Evolutionary conservation across 2,797 vertebrate species (phyloP).

Genomic region (Sylvia borin): DNA sequence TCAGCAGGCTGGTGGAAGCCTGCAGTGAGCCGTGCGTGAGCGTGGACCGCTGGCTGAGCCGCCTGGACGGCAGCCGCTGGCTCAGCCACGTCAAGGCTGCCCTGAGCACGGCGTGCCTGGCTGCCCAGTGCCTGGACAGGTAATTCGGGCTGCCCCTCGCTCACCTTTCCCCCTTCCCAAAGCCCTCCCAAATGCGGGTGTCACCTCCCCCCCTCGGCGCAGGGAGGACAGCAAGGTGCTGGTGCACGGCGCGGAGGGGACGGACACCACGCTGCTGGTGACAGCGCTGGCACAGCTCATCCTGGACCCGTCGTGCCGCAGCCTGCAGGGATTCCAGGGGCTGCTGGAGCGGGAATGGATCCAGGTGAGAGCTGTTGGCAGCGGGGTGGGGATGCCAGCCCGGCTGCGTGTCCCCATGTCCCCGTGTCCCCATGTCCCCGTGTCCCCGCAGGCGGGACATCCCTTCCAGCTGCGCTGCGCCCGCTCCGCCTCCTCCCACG

Average conservation of each 20-base stretch:
- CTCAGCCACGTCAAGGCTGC: conserved; percentile 85
- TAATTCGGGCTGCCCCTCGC: neutral
- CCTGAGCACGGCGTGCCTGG: conserved; percentile 83
- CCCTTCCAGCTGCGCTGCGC: conserved; percentile 86
- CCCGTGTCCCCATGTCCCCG: rapidly evolving
- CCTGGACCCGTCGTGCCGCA: conserved; percentile 83
- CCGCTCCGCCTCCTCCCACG: conserved; percentile 82
- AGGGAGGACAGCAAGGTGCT: conserved; percentile 85
- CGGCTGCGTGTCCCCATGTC: neutral
- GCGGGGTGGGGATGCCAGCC: neutral
- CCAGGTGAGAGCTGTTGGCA: conserved; percentile 72
- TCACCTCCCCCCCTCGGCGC: rapidly evolving
- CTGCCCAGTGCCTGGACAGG: conserved; percentile 87
- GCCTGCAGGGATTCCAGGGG: conserved; percentile 83
- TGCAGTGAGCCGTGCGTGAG: conserved; percentile 77
- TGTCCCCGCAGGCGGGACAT: conserved; percentile 81
- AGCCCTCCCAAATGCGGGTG: rapidly evolving
- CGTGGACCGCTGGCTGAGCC: conserved; percentile 88
- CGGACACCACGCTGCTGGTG: conserved; percentile 84
- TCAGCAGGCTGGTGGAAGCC: conserved; percentile 82
- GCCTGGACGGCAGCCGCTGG: conserved; percentile 87
- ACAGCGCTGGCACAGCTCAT: conserved; percentile 89
- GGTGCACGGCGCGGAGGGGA: conserved; percentile 87
- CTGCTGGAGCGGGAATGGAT: conserved; percentile 90
- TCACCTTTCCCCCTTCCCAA: rapidly evolving